A percentile compares a stretch with the other conserved stretches of the same genome.
Evolutionary conservation across 2,797 vertebrate species (phyloP).

Genomic region (Erethizon dorsatum): DNA sequence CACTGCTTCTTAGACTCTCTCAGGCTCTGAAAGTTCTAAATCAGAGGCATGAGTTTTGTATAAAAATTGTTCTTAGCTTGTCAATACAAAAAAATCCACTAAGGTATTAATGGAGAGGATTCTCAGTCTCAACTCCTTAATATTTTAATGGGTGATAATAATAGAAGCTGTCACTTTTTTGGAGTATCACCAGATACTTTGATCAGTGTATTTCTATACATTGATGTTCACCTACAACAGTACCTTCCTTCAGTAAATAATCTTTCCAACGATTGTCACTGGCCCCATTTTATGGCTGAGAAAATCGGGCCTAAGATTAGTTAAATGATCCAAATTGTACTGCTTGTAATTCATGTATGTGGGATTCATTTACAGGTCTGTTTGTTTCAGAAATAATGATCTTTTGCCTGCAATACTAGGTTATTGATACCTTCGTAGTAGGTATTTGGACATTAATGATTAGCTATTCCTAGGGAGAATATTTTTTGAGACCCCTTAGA

Average conservation of each 20-base stretch:
- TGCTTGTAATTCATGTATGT: background rate
- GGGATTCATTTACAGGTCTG: background rate
- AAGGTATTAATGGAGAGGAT: background rate
- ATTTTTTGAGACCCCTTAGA: slow-evolving; percentile 1
- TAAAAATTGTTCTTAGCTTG: background rate
- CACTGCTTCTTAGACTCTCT: background rate
- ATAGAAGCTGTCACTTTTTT: background rate
- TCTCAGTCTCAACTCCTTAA: background rate
- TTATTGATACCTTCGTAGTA: background rate
- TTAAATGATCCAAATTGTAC: background rate
- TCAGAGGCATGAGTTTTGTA: background rate
- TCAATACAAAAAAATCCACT: background rate
- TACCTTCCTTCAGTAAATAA: background rate
- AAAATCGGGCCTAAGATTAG: background rate
- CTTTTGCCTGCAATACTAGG: background rate
- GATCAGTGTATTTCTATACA: background rate
- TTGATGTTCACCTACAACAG: background rate
- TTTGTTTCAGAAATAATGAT: background rate
- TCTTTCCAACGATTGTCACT: background rate
- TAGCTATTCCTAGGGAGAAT: background rate
- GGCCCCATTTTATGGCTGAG: background rate
- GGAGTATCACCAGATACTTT: background rate
- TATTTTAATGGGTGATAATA: background rate
- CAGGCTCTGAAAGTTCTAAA: background rate
- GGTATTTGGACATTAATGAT: background rate